Percentiles rank a stretch among this genome's conserved stretches.
Conservation (phyloP, 2,888 invertebrate genomes). For the Chloromyia formosa region DNA sequence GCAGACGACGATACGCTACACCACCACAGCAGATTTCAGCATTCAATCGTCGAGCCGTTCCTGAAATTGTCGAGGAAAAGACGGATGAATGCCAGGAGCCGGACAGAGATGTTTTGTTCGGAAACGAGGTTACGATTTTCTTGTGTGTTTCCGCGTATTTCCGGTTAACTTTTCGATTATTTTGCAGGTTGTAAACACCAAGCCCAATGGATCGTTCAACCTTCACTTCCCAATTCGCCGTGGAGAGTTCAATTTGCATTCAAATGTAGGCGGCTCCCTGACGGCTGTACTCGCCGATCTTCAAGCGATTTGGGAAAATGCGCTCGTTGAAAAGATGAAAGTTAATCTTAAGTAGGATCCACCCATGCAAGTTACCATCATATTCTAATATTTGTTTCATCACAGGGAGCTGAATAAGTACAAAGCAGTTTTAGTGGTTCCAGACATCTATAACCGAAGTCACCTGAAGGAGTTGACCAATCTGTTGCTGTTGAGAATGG, state of each 20-base stretch:
- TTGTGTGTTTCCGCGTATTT: not conserved
- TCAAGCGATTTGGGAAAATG: constrained; percentile 87
- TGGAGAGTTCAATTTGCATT: constrained; percentile 88
- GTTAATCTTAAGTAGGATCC: constrained; percentile 69
- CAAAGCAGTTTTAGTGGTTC: constrained; percentile 86
- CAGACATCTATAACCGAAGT: constrained; percentile 87
- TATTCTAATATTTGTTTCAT: constrained; percentile 48
- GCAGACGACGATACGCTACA: constrained; percentile 80
- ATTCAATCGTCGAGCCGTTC: constrained; percentile 81
- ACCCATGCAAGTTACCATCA: too few species aligned
- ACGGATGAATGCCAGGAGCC: constrained; percentile 72
- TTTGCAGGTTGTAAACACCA: constrained; percentile 44
- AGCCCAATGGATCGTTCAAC: constrained; percentile 78
- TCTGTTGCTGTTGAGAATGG: constrained; percentile 80
- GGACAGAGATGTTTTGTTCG: constrained; percentile 74
- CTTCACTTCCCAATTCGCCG: constrained; percentile 89
- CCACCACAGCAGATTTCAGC: constrained; percentile 90
- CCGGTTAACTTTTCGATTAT: too few species aligned
- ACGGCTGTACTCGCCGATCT: constrained; percentile 85
- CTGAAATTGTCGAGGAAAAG: constrained; percentile 71
- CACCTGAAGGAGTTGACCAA: constrained; percentile 87
- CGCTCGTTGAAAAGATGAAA: constrained; percentile 78
- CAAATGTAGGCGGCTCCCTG: constrained; percentile 85
- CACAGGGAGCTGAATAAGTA: constrained; percentile 76
- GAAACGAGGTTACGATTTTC: constrained; percentile 70